A percentile compares a stretch with the other conserved stretches of the same genome.
Evolutionary conservation across 2,797 vertebrate genomes (phyloP).

Genomic region (Enteromius thamalakanensis): DNA sequence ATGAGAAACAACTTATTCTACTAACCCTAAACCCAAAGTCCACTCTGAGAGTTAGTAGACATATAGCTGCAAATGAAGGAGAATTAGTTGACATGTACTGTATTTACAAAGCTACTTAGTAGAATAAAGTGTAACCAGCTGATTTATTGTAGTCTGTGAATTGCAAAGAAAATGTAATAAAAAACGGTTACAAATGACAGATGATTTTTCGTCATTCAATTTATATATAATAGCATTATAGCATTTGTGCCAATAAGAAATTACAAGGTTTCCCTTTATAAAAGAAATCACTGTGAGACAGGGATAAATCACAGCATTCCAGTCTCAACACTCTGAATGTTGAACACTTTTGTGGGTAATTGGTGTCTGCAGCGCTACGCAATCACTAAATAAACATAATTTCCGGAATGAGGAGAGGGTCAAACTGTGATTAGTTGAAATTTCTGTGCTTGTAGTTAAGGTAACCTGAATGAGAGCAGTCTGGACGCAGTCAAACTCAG

Average conservation of each 20-base stretch:
- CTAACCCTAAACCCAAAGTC: too few species aligned
- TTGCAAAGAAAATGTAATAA: neutral
- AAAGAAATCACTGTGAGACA: neutral
- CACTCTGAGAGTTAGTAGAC: too few species aligned
- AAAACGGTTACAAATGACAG: neutral
- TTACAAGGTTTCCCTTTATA: neutral
- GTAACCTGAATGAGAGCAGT: constrained; percentile 33
- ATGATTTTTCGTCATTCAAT: neutral
- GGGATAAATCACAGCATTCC: constrained; percentile 10
- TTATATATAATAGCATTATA: too few species aligned
- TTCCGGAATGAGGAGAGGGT: constrained; percentile 41
- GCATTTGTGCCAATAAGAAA: neutral
- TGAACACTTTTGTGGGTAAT: neutral
- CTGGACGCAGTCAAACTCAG: constrained; percentile 41
- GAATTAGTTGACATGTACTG: too few species aligned
- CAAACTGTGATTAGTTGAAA: constrained; percentile 48
- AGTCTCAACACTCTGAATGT: neutral
- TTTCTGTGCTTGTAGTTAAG: constrained; percentile 39
- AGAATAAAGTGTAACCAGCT: too few species aligned
- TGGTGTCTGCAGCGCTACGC: constrained; percentile 11
- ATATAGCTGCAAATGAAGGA: too few species aligned
- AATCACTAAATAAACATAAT: constrained; percentile 51
- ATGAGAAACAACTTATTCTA: too few species aligned
- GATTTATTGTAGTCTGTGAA: neutral
- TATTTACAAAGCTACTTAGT: too few species aligned